Evolutionary conservation across 2,888 invertebrate genomes (phyloP).

Genomic region (Agriopis aurantiaria): DNA sequence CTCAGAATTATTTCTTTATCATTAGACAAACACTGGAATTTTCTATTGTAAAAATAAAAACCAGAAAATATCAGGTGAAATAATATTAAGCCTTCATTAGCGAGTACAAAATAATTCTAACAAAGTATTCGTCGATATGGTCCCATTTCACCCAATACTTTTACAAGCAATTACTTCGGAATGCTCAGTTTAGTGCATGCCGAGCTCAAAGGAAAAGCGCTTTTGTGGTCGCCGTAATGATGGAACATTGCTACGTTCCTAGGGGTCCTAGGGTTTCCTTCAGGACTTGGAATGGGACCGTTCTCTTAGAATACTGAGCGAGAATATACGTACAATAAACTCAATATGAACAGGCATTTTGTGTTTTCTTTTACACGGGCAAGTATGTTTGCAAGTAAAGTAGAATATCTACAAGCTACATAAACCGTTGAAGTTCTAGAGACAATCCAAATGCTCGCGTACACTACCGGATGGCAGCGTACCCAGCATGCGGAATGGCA

Average conservation of each 20-base stretch:
- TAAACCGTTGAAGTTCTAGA: no score
- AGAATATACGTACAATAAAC: no score
- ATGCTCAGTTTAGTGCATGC: conserved; percentile 41
- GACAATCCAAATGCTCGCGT: no score
- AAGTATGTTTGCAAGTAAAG: no score
- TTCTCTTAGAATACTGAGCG: background rate
- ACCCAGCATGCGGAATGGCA: no score
- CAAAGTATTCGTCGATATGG: conserved; percentile 37
- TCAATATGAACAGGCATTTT: no score
- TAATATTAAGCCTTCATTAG: background rate
- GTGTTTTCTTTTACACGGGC: no score
- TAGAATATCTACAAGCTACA: no score
- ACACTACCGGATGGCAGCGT: no score
- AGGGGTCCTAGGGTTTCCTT: conserved; percentile 26
- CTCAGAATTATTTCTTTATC: no score
- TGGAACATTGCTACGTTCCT: conserved; percentile 37
- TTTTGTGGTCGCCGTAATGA: conserved; percentile 40
- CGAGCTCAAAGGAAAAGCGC: conserved; percentile 42
- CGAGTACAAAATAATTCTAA: conserved; percentile 15
- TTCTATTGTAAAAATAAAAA: no score
- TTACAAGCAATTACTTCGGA: conserved; percentile 47
- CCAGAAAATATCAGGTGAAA: no score
- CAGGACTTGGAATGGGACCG: conserved; percentile 19
- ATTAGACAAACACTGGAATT: background rate
- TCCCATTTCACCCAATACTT: conserved; percentile 43